phyloP scores from a whole-genome alignment of 2,888 invertebrate genomes.

The Ferrisia virgata region DNA sequence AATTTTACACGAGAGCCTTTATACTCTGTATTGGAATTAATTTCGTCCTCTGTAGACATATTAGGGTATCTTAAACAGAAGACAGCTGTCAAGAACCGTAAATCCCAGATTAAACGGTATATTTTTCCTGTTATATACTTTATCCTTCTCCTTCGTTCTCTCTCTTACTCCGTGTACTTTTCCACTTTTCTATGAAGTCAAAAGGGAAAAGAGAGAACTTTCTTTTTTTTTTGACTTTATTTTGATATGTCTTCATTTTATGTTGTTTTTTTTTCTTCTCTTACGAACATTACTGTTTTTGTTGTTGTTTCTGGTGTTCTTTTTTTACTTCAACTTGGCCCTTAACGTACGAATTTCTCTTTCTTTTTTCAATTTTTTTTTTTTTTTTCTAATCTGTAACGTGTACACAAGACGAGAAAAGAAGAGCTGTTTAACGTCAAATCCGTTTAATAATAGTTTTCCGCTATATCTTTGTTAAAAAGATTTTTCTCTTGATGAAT shows the following conservation, averaged over 20 bases:
- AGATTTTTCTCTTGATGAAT: conserved; percentile 24
- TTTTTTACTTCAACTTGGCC: not conserved
- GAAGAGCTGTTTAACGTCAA: conserved; percentile 28
- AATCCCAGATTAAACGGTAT: conserved; percentile 40
- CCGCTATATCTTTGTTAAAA: conserved; percentile 27
- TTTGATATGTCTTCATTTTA: conserved; percentile 24
- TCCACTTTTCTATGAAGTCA: not conserved
- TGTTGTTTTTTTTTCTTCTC: not conserved
- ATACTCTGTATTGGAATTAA: conserved; percentile 30
- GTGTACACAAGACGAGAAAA: not conserved
- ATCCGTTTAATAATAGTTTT: conserved; percentile 32
- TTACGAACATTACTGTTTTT: not conserved
- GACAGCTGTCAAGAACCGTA: conserved; percentile 42
- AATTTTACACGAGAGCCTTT: conserved; percentile 35
- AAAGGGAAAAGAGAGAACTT: not conserved
- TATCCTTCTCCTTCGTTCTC: not conserved
- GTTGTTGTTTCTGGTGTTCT: not conserved
- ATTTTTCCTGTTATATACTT: conserved; percentile 41
- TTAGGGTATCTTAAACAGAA: conserved; percentile 40
- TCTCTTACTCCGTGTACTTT: not conserved
- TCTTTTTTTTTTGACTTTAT: not conserved
- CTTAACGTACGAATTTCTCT: not conserved
- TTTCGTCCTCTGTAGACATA: conserved; percentile 34
- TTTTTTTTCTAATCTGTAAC: not conserved
- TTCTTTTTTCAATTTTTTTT: not conserved